Percentiles rank a stretch among this genome's conserved stretches.
phyloP scores from a whole-genome alignment of 2,113 vertebrate species.

The Delphinapterus leucas region DNA sequence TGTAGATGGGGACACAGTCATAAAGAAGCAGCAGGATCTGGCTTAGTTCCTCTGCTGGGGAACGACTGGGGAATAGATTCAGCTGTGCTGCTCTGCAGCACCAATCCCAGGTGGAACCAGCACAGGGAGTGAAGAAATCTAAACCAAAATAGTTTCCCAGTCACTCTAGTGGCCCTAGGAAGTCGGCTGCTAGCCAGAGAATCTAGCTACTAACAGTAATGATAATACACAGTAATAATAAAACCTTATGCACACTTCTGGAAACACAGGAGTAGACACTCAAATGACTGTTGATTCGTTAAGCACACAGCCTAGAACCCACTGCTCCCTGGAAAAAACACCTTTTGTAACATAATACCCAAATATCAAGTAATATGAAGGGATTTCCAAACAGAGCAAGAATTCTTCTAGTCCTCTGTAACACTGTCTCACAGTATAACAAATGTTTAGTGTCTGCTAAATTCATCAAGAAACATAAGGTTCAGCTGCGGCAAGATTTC shows the following conservation, averaged over 20 bases:
- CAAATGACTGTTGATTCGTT: not conserved
- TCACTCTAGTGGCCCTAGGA: not conserved
- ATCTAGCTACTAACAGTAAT: not conserved
- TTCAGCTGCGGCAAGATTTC: not conserved
- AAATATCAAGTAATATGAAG: not conserved
- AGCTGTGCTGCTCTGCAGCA: not conserved
- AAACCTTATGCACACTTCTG: not conserved
- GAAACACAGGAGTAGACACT: not conserved
- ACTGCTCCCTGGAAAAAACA: not conserved
- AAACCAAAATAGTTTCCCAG: not conserved
- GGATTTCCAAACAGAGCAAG: constrained; percentile 1
- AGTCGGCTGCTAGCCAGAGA: not conserved
- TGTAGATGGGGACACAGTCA: not conserved
- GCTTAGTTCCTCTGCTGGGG: not conserved
- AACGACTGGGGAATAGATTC: not conserved
- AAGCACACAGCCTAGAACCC: not conserved
- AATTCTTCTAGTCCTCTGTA: not conserved
- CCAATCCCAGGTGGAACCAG: not conserved
- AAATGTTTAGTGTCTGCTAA: not conserved
- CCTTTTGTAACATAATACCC: not conserved
- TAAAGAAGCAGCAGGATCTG: not conserved
- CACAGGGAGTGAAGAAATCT: not conserved
- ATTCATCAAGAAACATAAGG: not conserved
- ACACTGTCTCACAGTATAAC: not conserved
- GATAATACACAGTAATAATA: not conserved